Evolutionary conservation across 2,113 vertebrate species (phyloP), one percentile per base, ranked within the genome.

Genomic region (Ictalurus furcatus): DNA sequence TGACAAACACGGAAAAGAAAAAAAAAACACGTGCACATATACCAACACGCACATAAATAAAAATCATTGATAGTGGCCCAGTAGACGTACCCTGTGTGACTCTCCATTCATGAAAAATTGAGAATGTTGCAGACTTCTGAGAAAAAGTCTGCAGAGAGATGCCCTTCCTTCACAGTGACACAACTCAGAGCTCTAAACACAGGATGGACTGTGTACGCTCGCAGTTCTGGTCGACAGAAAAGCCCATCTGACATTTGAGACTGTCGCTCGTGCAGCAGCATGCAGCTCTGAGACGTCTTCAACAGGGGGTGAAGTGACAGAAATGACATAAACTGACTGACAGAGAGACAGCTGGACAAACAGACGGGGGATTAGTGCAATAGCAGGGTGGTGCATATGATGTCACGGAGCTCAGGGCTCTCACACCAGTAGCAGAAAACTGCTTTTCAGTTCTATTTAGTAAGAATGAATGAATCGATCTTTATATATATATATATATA

Each of bases 341-440:
- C 19, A 69, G 79, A 84, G 3, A 84, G 74, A 74, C 21, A 58
- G 56, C 44, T 17, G 85, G 37, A 88, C 54, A 91, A 78, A 92
- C 84, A 92, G 91, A 90, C 89, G 76, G 84, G 88, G 90, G 90
- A 88, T 88, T 86, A 92, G 90, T 81, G 92, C 52, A 61, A 90
- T 89, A 89, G 87, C 80, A 87, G 81, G 91, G 90, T 89, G 90
- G 84, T 92, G 90, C 91, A 94, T 92, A 92, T 93, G 92, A 92
- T 79, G 34, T 59, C 52, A 44, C 90, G 69, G 85, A 91, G 91
- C 91, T 91, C 91, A 91, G 90, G 90, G 58, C 54, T 92, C 87
- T 85, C 90, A 91, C 89, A 89, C 91, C 79, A 90, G 89, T 88
- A 87, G 92, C 87, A 92, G 87, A 90, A 94, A 93, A 92, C 85